Percentiles rank a stretch among this genome's conserved stretches.
Conservation (phyloP, 1,140 invertebrate species). For the Paraescarpia echinospica region DNA sequence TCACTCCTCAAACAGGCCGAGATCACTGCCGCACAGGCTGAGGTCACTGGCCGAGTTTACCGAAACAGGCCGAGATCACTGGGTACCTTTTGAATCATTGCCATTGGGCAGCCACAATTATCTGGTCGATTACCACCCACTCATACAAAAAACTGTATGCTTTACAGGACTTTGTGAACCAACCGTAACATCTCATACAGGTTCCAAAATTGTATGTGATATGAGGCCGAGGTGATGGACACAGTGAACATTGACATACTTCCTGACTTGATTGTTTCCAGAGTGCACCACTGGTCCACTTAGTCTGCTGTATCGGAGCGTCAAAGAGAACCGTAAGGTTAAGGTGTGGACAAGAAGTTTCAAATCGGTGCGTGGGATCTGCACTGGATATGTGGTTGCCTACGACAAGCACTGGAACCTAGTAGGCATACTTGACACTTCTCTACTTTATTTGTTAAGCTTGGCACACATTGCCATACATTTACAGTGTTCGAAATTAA, state of each 20-base stretch:
- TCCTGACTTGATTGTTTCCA: background rate
- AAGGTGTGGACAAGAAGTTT: conserved; percentile 60
- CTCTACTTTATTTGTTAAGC: too few relatives aligned
- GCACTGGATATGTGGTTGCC: conserved; percentile 78
- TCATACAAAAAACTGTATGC: background rate
- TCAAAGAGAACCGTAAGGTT: conserved; percentile 46
- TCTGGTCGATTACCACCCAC: background rate
- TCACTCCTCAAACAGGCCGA: too few relatives aligned
- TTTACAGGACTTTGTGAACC: too few relatives aligned
- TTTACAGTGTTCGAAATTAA: too few relatives aligned
- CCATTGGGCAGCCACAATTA: too few relatives aligned
- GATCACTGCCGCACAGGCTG: too few relatives aligned
- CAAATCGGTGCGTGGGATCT: conserved; percentile 71
- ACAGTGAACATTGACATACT: background rate
- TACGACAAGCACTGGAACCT: conserved; percentile 97
- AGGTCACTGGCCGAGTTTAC: too few relatives aligned
- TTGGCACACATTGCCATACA: background rate
- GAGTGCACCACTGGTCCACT: conserved; percentile 46
- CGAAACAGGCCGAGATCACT: too few relatives aligned
- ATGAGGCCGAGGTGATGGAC: background rate
- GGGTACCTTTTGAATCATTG: too few relatives aligned
- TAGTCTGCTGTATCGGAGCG: conserved; percentile 45
- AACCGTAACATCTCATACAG: background rate
- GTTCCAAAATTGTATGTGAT: background rate
- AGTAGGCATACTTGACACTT: conserved; percentile 37